A percentile compares a stretch with the other conserved stretches of the same genome.
phyloP scores from a whole-genome alignment of 2,113 vertebrate species.

The Equus przewalskii region DNA sequence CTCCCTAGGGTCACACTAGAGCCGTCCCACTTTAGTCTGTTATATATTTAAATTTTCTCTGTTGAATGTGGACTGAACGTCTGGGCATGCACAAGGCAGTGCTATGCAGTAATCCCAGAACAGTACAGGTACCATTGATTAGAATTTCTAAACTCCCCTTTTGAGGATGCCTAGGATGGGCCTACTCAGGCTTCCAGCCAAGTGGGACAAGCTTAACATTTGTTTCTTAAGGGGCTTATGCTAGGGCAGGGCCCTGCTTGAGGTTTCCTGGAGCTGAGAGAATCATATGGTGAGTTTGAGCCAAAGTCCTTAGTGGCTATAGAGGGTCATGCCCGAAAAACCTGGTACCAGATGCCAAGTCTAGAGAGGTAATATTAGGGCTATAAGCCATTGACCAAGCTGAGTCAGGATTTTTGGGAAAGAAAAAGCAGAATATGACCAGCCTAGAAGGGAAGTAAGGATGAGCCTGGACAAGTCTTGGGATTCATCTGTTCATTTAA shows the following conservation, averaged over 20 bases:
- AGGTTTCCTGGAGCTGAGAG: neutral
- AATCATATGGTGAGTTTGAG: neutral
- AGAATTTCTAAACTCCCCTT: neutral
- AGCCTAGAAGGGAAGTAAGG: neutral
- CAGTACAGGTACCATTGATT: neutral
- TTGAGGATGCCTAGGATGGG: neutral
- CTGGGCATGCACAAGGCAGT: neutral
- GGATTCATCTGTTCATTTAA: neutral
- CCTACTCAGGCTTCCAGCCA: neutral
- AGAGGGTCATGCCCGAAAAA: neutral
- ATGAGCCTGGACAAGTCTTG: neutral
- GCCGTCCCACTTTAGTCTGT: neutral
- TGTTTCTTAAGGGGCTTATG: neutral
- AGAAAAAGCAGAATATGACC: constrained; percentile 16
- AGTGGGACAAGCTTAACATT: neutral
- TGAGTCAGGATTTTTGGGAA: neutral
- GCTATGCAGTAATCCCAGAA: neutral
- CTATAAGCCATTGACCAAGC: neutral
- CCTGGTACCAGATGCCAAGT: neutral
- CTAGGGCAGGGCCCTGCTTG: neutral
- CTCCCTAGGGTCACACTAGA: neutral
- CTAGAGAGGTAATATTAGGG: neutral
- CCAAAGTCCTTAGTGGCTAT: neutral
- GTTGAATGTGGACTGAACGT: neutral
- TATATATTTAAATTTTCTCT: neutral